Evolutionary conservation across 2,888 invertebrate genomes (phyloP).

Genomic region (Cerastis leucographa): DNA sequence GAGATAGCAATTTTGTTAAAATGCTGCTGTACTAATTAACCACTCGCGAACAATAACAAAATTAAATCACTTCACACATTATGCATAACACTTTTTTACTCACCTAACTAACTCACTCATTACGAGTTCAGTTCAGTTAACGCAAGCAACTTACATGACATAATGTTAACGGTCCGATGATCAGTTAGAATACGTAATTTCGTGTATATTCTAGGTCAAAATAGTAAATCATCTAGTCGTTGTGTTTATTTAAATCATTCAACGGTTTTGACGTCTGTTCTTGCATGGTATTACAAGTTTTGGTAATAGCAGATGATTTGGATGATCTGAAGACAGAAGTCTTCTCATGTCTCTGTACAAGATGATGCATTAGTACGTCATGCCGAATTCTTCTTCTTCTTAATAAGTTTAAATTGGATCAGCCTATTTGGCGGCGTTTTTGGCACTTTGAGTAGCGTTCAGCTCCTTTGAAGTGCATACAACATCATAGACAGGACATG

Average conservation of each 20-base stretch:
- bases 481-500: too few species aligned
- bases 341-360: neutral
- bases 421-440: too few species aligned
- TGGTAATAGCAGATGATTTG: neutral
- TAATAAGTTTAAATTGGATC: too few species aligned
- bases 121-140: conserved; percentile 59
- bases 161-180: conserved; percentile 64
- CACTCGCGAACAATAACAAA: conserved; percentile 21
- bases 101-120: conserved; percentile 43
- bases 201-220: conserved; percentile 68
- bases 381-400: too few species aligned
- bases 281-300: neutral
- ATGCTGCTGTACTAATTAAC: neutral
- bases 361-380: too few species aligned
- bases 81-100: conserved; percentile 46
- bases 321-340: too few species aligned
- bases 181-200: conserved; percentile 47
- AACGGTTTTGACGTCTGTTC: neutral
- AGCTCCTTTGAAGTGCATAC: too few species aligned
- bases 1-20: neutral
- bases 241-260: conserved; percentile 18
- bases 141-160: conserved; percentile 67
- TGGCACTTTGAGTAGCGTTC: too few species aligned
- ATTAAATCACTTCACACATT: conserved; percentile 48
- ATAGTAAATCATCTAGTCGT: conserved; percentile 41